Base-by-base conservation (phyloP, 2,888 invertebrate genomes). In the Dryobotodes eremita region DNA sequence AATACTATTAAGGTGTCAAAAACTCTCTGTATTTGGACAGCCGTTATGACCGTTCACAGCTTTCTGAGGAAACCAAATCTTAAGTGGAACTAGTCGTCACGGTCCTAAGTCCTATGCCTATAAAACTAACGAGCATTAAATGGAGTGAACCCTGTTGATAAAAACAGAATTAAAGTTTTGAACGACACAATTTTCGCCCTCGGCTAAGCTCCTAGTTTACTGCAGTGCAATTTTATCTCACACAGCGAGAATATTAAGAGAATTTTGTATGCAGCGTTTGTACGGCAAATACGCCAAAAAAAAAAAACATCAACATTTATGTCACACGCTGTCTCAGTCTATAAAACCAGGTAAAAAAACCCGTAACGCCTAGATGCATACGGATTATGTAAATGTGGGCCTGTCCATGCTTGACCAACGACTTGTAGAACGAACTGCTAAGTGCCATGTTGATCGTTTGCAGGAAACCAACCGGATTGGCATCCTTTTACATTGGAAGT, bases 341-440 rank as follows among this genome's bases (percentile, higher is more conserved):
- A 48, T 42, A 48, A 26, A 81, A 26, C 10, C 13, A 46, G 31
- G 57, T 42, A 64, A 61, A 83, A 65, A 75, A 55, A 36, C 6
- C 65, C 69, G 84, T 84, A 65, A 70, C 79, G 75, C 42, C 80
- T 87, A 84, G 75, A 75, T 87, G 75, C 84, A 84, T 74, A 61
- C 64, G 46, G 59, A 76, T 87, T 87, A 87, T 87, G 84, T 73
- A 74, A 74, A 85, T 73, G 46, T n/a, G 23, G 72, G 75, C 8
- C 42, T 62, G 61, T 61, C 31, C 64, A 85, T 42, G 84, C 84
- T 64, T 71, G 73, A 79, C 72, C 64, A 71, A 65, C 62, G 42
- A 23, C 65, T n/a, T 20, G 72, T 83, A 55, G 59, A 61, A 68
- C 71, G 48, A 59, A 69, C 55, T 50, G 55, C 26, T 53, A 46